A percentile compares a stretch with the other conserved stretches of the same genome.
These are phyloP conservation scores for Myopa tessellatipennis DNA, from an alignment of 2,888 invertebrate genomes.

Conservation along the genomic window DNA sequence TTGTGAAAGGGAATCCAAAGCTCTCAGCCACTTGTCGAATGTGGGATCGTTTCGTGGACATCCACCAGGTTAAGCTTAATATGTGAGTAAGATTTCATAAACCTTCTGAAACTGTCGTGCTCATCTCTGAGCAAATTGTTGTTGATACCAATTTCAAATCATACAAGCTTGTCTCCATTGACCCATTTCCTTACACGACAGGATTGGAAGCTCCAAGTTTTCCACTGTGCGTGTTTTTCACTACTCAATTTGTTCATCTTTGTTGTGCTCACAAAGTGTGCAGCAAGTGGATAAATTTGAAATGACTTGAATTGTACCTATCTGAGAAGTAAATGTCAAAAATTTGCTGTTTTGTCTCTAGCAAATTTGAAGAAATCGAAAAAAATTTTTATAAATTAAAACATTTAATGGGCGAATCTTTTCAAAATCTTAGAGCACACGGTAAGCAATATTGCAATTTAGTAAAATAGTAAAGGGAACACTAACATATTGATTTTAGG, in stretches of 20 bases:
- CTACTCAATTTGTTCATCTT: not conserved
- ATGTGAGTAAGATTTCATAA: too few species aligned
- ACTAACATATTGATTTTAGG: constrained; percentile 35
- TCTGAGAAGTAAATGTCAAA: constrained; percentile 33
- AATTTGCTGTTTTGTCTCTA: constrained; percentile 30
- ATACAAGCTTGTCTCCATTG: too few species aligned
- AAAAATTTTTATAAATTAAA: constrained; percentile 37
- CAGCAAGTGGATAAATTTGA: not conserved
- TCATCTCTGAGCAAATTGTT: too few species aligned
- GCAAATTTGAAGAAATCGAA: constrained; percentile 31
- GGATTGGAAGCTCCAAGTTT: too few species aligned
- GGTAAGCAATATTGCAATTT: constrained; percentile 36
- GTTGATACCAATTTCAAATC: too few species aligned
- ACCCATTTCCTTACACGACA: too few species aligned
- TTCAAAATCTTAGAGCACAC: constrained; percentile 45
- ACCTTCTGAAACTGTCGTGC: too few species aligned
- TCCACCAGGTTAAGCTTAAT: too few species aligned
- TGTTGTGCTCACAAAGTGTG: not conserved
- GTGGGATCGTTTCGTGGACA: too few species aligned
- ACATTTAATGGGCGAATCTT: constrained; percentile 46
- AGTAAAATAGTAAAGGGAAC: not conserved
- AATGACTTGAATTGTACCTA: not conserved
- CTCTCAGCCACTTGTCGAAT: too few species aligned
- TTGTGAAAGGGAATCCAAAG: too few species aligned
- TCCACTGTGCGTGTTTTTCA: not conserved